These are phyloP conservation scores for Lysiphlebus fabarum DNA, from an alignment of 1,140 invertebrate species.

Conservation along the genomic window DNA sequence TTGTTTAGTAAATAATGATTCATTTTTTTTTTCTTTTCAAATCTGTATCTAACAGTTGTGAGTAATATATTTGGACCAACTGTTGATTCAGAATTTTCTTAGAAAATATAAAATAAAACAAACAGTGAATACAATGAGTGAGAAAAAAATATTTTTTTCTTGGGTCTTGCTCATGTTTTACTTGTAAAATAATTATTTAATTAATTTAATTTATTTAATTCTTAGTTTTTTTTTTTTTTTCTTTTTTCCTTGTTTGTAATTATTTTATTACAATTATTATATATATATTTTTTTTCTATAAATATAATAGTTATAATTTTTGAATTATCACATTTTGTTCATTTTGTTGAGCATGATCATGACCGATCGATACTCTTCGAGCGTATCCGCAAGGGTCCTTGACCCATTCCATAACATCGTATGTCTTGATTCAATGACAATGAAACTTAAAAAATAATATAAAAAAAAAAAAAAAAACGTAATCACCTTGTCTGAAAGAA, in stretches of 20 bases:
- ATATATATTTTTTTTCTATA: too few species aligned
- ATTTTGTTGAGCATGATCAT: conserved; percentile 19
- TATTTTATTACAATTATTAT: too few species aligned
- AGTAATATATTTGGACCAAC: conserved; percentile 5
- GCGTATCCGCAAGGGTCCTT: conserved; percentile 29
- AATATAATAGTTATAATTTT: background rate
- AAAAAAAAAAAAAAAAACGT: conserved; percentile 14
- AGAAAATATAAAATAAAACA: too few species aligned
- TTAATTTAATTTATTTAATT: too few species aligned
- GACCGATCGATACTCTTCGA: conserved; percentile 28
- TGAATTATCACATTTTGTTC: conserved; percentile 4
- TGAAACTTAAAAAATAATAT: conserved; percentile 14
- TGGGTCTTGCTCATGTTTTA: too few species aligned
- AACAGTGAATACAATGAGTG: background rate
- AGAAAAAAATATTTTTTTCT: background rate
- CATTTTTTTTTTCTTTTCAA: too few species aligned
- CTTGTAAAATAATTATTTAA: too few species aligned
- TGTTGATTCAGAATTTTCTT: conserved; percentile 2
- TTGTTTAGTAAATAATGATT: too few species aligned
- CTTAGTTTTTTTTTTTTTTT: too few species aligned
- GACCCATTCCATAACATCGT: conserved; percentile 23
- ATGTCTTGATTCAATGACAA: conserved; percentile 16
- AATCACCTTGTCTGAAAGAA: conserved; percentile 11
- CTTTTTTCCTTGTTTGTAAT: too few species aligned
- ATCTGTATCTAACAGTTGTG: background rate